These are phyloP conservation scores for Sceloporus undulatus DNA, from an alignment of 2,113 vertebrate species.

Conservation along the genomic window DNA sequence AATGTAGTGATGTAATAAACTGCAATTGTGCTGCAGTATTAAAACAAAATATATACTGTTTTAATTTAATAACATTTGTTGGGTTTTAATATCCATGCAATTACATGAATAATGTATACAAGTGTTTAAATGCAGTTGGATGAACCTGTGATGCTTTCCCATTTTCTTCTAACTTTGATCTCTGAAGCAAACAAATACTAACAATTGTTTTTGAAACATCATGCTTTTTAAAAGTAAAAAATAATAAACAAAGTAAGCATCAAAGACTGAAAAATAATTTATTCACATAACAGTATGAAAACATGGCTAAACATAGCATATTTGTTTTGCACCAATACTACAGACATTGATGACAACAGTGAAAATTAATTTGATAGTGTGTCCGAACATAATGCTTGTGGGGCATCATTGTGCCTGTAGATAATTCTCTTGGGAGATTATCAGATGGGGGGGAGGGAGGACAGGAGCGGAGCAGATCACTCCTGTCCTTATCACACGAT, in stretches of 20 bases:
- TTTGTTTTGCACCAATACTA: neutral
- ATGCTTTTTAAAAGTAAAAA: slow-evolving; percentile 28
- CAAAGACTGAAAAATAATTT: slow-evolving; percentile 53
- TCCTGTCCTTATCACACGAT: no score
- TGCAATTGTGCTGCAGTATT: neutral
- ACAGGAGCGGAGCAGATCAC: no score
- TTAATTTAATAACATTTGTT: neutral
- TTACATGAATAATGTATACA: slow-evolving; percentile 50
- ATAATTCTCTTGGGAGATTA: neutral
- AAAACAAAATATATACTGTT: neutral
- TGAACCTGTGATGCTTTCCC: slow-evolving; percentile 44
- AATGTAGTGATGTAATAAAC: slow-evolving; percentile 11
- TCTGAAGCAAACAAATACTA: slow-evolving; percentile 50
- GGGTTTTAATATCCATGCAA: slow-evolving; percentile 12
- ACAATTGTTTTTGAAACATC: slow-evolving; percentile 42
- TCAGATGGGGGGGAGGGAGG: no score
- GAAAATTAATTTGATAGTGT: slow-evolving; percentile 3
- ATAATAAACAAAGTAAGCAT: slow-evolving; percentile 38
- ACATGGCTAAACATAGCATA: slow-evolving; percentile 21
- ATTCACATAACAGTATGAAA: slow-evolving; percentile 44
- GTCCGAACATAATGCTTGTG: neutral
- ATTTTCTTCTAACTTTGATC: slow-evolving; percentile 50
- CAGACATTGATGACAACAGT: neutral
- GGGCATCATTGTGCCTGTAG: neutral
- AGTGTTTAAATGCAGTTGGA: slow-evolving; percentile 31